Percentiles rank a stretch among this genome's conserved stretches.
phyloP scores from a whole-genome alignment of 2,797 vertebrate genomes.

The Rhinella marina region DNA sequence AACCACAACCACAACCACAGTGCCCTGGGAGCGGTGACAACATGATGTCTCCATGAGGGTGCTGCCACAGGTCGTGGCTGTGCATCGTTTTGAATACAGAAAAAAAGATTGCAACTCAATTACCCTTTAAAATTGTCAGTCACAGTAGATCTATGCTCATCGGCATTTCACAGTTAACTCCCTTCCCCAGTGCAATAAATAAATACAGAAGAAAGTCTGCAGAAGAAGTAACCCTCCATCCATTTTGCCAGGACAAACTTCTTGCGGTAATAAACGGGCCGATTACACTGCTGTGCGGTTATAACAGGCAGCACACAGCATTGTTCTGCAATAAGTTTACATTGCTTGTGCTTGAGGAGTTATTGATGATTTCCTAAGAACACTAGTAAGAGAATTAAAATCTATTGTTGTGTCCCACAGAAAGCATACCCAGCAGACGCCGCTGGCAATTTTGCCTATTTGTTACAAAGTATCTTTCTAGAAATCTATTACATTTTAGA shows the following conservation, averaged over 20 bases:
- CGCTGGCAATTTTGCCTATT: constrained; percentile 19
- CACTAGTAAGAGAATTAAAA: constrained; percentile 32
- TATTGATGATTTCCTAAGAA: constrained; percentile 28
- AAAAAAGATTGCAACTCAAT: no score
- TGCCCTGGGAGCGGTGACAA: no score
- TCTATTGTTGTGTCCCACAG: constrained; percentile 19
- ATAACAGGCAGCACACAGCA: not conserved
- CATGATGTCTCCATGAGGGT: no score
- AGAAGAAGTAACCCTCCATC: not conserved
- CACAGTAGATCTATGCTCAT: no score
- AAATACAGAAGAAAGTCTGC: no score
- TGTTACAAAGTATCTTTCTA: constrained; percentile 36
- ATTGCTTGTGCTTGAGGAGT: constrained; percentile 7
- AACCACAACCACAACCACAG: no score
- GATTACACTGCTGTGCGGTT: not conserved
- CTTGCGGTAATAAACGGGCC: not conserved
- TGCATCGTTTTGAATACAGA: no score
- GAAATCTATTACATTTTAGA: constrained; percentile 40
- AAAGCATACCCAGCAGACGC: constrained; percentile 9
- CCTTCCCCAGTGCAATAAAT: no score
- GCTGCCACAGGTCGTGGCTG: no score
- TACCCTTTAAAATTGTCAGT: no score
- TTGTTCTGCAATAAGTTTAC: constrained; percentile 9
- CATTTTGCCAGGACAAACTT: not conserved
- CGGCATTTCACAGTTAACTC: no score